Conservation (phyloP, 2,797 vertebrate genomes). For the Spheniscus humboldti region DNA sequence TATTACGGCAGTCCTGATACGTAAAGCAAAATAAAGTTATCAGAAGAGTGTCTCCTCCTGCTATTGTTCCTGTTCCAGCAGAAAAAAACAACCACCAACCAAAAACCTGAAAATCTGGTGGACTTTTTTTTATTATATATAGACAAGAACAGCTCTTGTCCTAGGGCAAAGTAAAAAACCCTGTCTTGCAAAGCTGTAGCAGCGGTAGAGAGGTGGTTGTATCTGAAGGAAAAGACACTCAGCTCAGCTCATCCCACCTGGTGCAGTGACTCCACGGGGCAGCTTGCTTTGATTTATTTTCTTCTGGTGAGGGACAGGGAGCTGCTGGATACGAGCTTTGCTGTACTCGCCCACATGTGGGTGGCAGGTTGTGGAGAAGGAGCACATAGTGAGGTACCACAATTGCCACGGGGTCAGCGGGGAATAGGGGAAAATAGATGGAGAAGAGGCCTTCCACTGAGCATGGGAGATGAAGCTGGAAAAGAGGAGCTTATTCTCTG, state of each 20-base stretch:
- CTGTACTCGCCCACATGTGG: too few species aligned
- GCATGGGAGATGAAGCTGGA: neutral
- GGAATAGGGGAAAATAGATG: neutral
- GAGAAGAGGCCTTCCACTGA: neutral
- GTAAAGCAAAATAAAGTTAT: neutral
- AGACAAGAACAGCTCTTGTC: neutral
- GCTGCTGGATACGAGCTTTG: neutral
- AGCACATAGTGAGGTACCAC: neutral
- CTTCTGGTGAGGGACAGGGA: neutral
- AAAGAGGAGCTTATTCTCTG: neutral
- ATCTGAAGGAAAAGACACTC: neutral
- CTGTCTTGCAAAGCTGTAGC: neutral
- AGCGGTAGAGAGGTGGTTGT: neutral
- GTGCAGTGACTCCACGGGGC: neutral
- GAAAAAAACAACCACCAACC: neutral
- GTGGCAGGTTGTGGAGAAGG: neutral
- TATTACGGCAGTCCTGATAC: neutral
- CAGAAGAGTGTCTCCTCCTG: neutral
- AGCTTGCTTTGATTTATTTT: neutral
- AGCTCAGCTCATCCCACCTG: neutral
- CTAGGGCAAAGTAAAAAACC: neutral
- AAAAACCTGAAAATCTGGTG: neutral
- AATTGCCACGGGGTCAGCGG: fast-evolving
- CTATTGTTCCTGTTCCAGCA: neutral
- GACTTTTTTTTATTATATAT: neutral